These are phyloP conservation scores for Caenorhabditis angaria DNA, from an alignment of 2,888 invertebrate species.

Conservation along the genomic window DNA sequence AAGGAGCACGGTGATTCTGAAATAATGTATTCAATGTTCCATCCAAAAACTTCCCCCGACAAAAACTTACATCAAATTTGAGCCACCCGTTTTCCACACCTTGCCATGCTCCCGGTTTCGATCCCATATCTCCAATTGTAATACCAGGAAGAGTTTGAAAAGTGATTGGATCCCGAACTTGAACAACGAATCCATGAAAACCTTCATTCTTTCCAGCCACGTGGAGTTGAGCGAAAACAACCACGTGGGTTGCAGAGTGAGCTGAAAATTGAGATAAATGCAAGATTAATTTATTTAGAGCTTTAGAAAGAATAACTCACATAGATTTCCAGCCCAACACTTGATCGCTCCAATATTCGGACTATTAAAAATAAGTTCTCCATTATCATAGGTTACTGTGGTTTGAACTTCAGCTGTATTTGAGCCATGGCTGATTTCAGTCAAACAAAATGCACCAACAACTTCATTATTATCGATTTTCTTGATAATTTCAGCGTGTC, in stretches of 20 bases:
- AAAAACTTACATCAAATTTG: slow-evolving; percentile 41
- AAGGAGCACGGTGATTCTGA: slow-evolving; percentile 85
- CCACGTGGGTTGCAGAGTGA: slow-evolving; percentile 82
- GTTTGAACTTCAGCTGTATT: slow-evolving; percentile 77
- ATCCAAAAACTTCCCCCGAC: no score
- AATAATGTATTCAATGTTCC: slow-evolving; percentile 76
- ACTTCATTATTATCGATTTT: slow-evolving; percentile 73
- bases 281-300: neutral
- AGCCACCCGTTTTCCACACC: slow-evolving; percentile 87
- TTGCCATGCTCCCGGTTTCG: slow-evolving; percentile 85
- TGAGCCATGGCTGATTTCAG: slow-evolving; percentile 89
- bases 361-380: slow-evolving; percentile 81
- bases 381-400: slow-evolving; percentile 59
- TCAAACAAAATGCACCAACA: slow-evolving; percentile 85
- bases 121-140: slow-evolving; percentile 89
- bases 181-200: slow-evolving; percentile 87
- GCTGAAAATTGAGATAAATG: slow-evolving; percentile 35
- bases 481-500: slow-evolving; percentile 71
- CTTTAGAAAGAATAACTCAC: slow-evolving; percentile 66
- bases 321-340: slow-evolving; percentile 87
- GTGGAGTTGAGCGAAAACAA: slow-evolving; percentile 87
- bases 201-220: slow-evolving; percentile 77
- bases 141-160: slow-evolving; percentile 78
- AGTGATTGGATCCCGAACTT: slow-evolving; percentile 75
- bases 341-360: slow-evolving; percentile 84